Evolutionary conservation across 2,797 vertebrate species (phyloP), one percentile per base, ranked within the genome.

Genomic region (Rhadinocentrus ornatus): DNA sequence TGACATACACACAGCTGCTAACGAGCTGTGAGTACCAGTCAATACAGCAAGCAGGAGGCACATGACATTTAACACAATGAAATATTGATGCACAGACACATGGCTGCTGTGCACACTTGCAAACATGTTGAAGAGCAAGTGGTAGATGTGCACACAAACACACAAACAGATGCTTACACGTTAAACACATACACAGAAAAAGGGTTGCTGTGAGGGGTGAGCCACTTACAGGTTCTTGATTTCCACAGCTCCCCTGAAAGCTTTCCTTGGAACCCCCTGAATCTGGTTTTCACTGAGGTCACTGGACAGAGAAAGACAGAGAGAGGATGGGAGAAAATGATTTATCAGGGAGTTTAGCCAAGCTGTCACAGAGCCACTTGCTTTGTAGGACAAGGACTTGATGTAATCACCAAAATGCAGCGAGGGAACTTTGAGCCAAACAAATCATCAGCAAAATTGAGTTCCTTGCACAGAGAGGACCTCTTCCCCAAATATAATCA

Each of bases 251-350:
- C 98, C 98, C 88, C 98, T 95, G 85, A 99, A 99, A 77, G 97
- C 97, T 88, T 99, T 99, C 80, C 98, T 95, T 71, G 98, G 98
- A 91, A 99, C 95, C 8, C 97, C 98, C 77, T 99, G 97, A 86
- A 99, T 99, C 90, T 97, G 97, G 91, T 99, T 99, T 93, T 99
- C 98, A 84, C 97, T 99, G 84, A 99, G 95, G 92, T 99, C 98
- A 77, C 98, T 99, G 86, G 44, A 85, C 64, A 66, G 55, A 73
- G 10, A 75, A 20, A 73, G n/a, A 73, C 26, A 54, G 7, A 53
- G 58, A 72, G 39, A 52, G 56, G 50, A 13, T 24, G n/a, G 24
- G 22, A 62, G 41, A 65, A 56, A 62, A 77, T 44, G 61, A 79
- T 62, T 71, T 53, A 62, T 39, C 41, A 75, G 41, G 71, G 63